phyloP scores from a whole-genome alignment of 30 jellyfish, hydroid and myxozoan species.

The Chironex yamaguchii region DNA sequence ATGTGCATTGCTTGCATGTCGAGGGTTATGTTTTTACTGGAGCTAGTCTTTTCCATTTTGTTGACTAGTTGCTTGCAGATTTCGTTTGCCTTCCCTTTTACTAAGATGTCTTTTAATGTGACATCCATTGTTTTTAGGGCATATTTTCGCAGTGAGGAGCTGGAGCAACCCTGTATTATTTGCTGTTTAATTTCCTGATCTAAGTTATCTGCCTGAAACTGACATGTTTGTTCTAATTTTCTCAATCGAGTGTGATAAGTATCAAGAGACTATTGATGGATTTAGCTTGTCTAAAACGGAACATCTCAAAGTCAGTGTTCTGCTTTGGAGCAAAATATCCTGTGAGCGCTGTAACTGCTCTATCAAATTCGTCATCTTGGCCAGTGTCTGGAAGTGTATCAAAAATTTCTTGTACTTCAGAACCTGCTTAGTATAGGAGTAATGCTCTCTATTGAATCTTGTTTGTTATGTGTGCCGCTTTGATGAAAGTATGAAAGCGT shows the following conservation, averaged over 20 bases:
- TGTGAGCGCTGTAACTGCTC: no score
- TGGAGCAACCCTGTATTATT: background rate
- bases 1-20: conserved; percentile 27
- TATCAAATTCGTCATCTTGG: no score
- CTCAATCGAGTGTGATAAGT: conserved; percentile 5
- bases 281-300: no score
- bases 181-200: background rate
- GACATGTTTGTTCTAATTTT: conserved; percentile 1
- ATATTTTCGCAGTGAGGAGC: background rate
- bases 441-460: no score
- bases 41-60: background rate
- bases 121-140: conserved; percentile 17
- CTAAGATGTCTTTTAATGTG: conserved; percentile 17
- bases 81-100: conserved; percentile 34
- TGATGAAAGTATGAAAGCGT: no score
- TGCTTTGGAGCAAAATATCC: no score
- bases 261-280: background rate
- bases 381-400: no score
- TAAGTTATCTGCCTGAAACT: background rate
- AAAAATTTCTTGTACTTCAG: no score
- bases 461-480: no score
- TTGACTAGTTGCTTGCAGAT: conserved; percentile 2
- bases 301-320: no score
- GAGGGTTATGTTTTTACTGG: background rate
- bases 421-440: no score